Percentiles rank a stretch among this genome's conserved stretches.
These are phyloP conservation scores for Callyntrura guangdongensis DNA, from an alignment of 2,888 invertebrate species.

Conservation along the genomic window DNA sequence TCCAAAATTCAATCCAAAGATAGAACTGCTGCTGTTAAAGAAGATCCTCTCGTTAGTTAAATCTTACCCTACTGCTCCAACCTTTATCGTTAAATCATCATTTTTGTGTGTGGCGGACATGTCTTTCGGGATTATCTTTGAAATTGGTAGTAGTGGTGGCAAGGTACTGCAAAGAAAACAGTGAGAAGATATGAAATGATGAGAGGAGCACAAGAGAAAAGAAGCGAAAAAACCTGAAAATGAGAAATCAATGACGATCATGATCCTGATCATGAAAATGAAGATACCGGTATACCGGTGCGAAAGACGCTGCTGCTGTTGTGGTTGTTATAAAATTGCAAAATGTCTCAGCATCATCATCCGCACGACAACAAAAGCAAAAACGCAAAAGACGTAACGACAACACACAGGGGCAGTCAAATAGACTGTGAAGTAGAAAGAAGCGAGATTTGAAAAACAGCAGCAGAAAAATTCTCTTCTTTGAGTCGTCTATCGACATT, in stretches of 20 bases:
- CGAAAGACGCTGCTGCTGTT: neutral
- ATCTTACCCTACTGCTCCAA: neutral
- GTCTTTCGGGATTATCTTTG: too few species aligned
- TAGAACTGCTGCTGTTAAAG: neutral
- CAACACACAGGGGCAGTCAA: neutral
- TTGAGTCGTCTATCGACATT: constrained; percentile 9
- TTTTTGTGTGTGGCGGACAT: too few species aligned
- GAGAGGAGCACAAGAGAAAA: neutral
- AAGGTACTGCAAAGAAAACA: neutral
- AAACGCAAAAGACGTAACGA: neutral
- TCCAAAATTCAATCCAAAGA: neutral
- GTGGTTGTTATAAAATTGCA: neutral
- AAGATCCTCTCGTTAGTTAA: neutral
- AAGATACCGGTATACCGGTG: neutral
- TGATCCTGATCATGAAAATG: neutral
- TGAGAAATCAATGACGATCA: neutral
- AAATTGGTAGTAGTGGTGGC: too few species aligned
- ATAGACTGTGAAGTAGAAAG: too few species aligned
- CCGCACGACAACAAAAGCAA: neutral
- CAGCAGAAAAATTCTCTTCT: neutral
- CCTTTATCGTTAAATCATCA: neutral
- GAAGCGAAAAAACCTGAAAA: constrained; percentile 1
- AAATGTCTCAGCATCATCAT: neutral
- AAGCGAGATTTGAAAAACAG: too few species aligned
- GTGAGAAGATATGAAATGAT: constrained; percentile 4